These are phyloP conservation scores for Anorthoa munda DNA, from an alignment of 2,888 invertebrate genomes.

Conservation along the genomic window DNA sequence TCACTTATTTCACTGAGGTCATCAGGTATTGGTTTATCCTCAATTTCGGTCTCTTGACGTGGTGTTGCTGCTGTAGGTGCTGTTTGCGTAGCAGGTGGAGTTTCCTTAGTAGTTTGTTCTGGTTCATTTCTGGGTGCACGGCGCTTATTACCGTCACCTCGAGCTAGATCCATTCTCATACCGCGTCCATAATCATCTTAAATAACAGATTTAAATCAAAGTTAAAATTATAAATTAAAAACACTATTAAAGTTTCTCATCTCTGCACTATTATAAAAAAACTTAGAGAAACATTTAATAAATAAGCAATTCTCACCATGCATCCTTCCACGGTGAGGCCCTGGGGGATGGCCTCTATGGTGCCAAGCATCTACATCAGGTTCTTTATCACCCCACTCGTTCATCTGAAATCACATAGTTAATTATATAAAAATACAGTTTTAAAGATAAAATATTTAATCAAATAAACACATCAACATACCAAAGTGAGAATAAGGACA, in stretches of 20 bases:
- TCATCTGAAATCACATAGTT: conserved; percentile 78
- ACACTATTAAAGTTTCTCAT: background rate
- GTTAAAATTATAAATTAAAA: background rate
- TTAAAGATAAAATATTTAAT: conserved; percentile 24
- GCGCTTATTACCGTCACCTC: conserved; percentile 82
- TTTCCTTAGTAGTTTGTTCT: conserved; percentile 77
- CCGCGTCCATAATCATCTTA: conserved; percentile 86
- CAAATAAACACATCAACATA: conserved; percentile 76
- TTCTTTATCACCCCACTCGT: conserved; percentile 90
- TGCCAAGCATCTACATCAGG: conserved; percentile 88
- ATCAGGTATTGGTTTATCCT: conserved; percentile 91
- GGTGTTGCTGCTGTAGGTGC: conserved; percentile 68
- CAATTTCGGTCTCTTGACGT: conserved; percentile 84
- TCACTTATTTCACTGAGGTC: conserved; percentile 97
- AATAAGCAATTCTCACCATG: conserved; percentile 76
- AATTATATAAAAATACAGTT: conserved; percentile 35
- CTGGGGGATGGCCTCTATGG: conserved; percentile 86
- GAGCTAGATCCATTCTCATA: conserved; percentile 82
- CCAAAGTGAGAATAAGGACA: conserved; percentile 88
- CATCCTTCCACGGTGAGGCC: conserved; percentile 88
- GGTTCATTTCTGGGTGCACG: conserved; percentile 83
- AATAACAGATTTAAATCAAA: conserved; percentile 20
- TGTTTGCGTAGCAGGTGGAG: conserved; percentile 82
- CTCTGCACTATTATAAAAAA: background rate
- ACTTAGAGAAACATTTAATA: background rate